Base-by-base conservation (phyloP, 2,113 vertebrate species). In the Tupaia tana region DNA sequence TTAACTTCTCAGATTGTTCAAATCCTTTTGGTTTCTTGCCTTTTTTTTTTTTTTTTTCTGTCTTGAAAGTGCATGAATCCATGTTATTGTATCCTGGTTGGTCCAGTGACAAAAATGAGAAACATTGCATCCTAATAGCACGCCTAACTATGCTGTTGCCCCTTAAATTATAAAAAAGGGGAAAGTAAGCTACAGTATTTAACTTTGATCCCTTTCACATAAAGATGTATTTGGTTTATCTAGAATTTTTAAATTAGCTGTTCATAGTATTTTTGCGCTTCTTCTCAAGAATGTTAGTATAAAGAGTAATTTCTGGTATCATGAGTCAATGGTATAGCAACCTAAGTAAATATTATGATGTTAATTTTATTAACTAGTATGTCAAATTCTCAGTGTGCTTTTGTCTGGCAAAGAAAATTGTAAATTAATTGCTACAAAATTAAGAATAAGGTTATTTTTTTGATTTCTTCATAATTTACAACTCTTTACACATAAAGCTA, bases 1-100 rank as follows among this genome's bases (percentile, higher is more conserved):
- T 97, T 95, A 97, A 92, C 89, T 94, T 98, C 94, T 98, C 95
- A 96, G 86, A 97, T 98, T 94, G 97, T 96, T 84, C 84, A 3
- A 78, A 96, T 93, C 80, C 95, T 86, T 97, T 95, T 12, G 6
- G 86, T 98, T 98, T 98, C 97, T 97, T 43, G 43, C 43, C n/a
- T n/a, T 43, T 43, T 43, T 43, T 43, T 43, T 43, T 43, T 43
- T 82, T 97, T 91, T 97, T 92, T 96, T 97, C 54, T 73, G 2
- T 98, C 93, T 98, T 97, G 96, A 96, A 98, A 98, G 96, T 96
- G 64, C 78, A 82, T 0, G 0, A 97, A 93, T 94, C 92, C 82
- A 0, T 92, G 83, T 96, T 96, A 92, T 85, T 98, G 58, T 22
- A 95, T 78, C 58, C 58, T 97, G 89, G 61, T 59, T 97, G 89